Base-by-base conservation (phyloP, 2,888 invertebrate genomes). In the Anthophora plumipes region DNA sequence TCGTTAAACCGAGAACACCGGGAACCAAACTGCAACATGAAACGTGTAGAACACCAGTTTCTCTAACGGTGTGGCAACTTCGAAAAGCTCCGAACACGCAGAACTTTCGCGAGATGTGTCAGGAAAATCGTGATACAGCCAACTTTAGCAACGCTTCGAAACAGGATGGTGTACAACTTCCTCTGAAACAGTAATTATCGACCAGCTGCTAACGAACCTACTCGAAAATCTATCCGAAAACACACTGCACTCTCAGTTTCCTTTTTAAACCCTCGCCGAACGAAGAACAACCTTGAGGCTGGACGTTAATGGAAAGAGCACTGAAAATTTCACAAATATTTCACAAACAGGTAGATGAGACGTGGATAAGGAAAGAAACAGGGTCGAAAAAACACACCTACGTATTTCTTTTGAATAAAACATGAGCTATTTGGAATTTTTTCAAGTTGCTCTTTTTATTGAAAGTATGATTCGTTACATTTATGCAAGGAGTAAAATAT, bases 311-410 rank as follows among this genome's bases (percentile, higher is more conserved):
- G 41, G 31, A 41, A 17, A 22, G 37, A 39, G 37, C 22, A 12
- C 64, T 20, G 14, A 60, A 60, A 39, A 17, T 5, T 20, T 17
- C 48, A 37, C 37, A 46, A 64, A 72, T 52, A 64, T 72, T 55
- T 22, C 46, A 39, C 43, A 46, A 61, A 14, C 60, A 41, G 50
- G 50, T 60, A 25, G 7, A 46, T 17, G 54, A 46, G 31, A 3
- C 31, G 2, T n/a, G n/a, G n/a, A n/a, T n/a, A n/a, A 31, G 31
- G 31, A 31, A 4, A 31, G 31, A n/a, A n/a, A n/a, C n/a, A n/a
- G n/a, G n/a, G n/a, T n/a, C n/a, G n/a, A n/a, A n/a, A n/a, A n/a
- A n/a, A n/a, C n/a, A n/a, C n/a, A n/a, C n/a, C n/a, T n/a, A n/a
- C n/a, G n/a, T n/a, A n/a, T n/a, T n/a, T n/a, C n/a, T n/a, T n/a